phyloP scores from a whole-genome alignment of 2,888 invertebrate genomes.

The Sipha maydis region DNA sequence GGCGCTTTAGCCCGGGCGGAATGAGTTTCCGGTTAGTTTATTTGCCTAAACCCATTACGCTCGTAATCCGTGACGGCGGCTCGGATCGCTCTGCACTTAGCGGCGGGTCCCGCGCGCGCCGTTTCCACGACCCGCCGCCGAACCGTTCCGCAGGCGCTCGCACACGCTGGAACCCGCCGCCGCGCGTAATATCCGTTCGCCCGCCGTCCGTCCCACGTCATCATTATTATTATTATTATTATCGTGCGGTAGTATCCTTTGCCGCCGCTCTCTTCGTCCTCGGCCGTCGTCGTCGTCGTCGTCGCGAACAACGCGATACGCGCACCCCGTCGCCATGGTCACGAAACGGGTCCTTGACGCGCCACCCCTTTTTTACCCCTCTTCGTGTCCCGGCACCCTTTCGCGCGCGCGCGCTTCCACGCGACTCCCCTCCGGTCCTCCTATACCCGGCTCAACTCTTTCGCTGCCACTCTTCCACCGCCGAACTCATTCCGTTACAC shows the following conservation, averaged over 20 bases:
- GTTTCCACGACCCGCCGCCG: neutral
- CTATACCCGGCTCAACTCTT: neutral
- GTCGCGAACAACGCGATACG: no score
- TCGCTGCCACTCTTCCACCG: neutral
- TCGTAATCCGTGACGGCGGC: conserved; percentile 64
- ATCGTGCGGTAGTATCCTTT: neutral
- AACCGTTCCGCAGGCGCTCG: neutral
- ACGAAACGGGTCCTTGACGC: conserved; percentile 24
- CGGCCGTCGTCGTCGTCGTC: neutral
- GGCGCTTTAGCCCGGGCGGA: conserved; percentile 60
- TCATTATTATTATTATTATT: neutral
- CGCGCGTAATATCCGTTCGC: neutral
- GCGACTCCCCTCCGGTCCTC: neutral
- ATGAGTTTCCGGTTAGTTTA: conserved; percentile 63
- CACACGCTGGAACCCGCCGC: neutral
- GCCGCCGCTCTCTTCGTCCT: neutral
- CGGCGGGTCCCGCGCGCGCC: neutral
- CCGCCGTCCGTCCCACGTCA: neutral
- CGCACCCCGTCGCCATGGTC: conserved; percentile 26
- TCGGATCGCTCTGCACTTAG: conserved; percentile 64
- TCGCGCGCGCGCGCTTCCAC: no score
- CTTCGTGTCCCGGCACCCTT: neutral
- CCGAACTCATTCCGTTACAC: no score
- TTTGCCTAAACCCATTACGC: conserved; percentile 64
- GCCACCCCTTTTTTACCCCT: conserved; percentile 47